Evolutionary conservation across 1,140 invertebrate genomes (phyloP).

Genomic region (Diabrotica undecimpunctata): DNA sequence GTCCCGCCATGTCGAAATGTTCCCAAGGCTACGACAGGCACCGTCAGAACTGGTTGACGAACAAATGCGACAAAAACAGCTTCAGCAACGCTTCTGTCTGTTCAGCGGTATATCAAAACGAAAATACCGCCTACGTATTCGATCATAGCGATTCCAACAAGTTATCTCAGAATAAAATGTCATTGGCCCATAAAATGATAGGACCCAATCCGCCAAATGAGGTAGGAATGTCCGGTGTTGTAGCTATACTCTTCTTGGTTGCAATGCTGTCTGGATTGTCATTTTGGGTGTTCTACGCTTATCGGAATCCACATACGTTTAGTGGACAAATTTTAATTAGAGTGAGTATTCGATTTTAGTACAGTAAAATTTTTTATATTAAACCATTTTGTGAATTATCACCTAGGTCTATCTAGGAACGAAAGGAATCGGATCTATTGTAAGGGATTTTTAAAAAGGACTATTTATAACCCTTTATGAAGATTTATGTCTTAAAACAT

Average conservation of each 20-base stretch:
- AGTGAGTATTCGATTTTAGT: slow-evolving; percentile 56
- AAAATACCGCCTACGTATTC: not conserved
- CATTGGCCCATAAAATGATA: slow-evolving; percentile 5
- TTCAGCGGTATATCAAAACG: slow-evolving; percentile 29
- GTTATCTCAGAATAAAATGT: slow-evolving; percentile 15
- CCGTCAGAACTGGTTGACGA: slow-evolving; percentile 83
- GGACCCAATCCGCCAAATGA: slow-evolving; percentile 28
- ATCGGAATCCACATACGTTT: slow-evolving; percentile 88
- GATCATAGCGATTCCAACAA: slow-evolving; percentile 8
- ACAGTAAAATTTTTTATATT: slow-evolving; percentile 8
- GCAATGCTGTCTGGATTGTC: slow-evolving; percentile 57
- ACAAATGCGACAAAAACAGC: slow-evolving; percentile 62
- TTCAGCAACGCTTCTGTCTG: slow-evolving; percentile 49
- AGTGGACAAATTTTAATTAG: slow-evolving; percentile 96
- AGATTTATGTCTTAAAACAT: no score
- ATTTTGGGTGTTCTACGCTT: slow-evolving; percentile 88
- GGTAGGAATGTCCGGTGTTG: slow-evolving; percentile 58
- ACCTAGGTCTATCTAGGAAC: no score
- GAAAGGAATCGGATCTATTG: no score
- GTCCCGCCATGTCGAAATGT: slow-evolving; percentile 71
- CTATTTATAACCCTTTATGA: no score
- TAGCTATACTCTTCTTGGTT: slow-evolving; percentile 64
- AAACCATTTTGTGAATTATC: no score
- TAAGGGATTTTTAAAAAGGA: no score
- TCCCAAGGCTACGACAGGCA: slow-evolving; percentile 86